Conservation (phyloP, 2,888 invertebrate species). For the Panzeria rudis region DNA sequence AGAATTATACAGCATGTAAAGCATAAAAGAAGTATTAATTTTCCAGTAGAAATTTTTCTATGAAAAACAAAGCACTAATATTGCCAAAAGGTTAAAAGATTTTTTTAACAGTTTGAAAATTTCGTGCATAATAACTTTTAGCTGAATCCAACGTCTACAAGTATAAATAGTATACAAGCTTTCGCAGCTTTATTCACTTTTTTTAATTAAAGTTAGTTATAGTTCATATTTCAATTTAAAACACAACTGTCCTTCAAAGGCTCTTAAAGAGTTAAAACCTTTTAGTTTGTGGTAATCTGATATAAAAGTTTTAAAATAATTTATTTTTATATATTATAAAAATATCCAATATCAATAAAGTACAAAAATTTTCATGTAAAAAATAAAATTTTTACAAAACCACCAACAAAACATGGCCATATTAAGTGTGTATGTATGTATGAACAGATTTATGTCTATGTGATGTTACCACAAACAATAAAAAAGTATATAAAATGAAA, state of each 20-base stretch:
- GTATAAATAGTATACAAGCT: no score
- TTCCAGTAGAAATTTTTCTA: no score
- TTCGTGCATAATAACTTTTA: no score
- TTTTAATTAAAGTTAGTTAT: not conserved
- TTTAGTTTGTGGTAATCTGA: slow-evolving; percentile 5
- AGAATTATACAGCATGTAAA: no score
- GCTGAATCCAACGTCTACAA: no score
- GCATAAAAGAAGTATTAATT: no score
- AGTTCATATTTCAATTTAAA: not conserved
- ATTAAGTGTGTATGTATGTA: slow-evolving; percentile 7
- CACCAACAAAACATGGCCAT: slow-evolving; percentile 36
- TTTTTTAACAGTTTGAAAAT: no score
- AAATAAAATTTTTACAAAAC: slow-evolving; percentile 26
- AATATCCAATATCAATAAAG: slow-evolving; percentile 44
- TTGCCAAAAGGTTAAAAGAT: no score
- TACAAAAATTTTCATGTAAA: slow-evolving; percentile 2
- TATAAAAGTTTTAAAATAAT: slow-evolving; percentile 23
- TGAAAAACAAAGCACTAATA: no score
- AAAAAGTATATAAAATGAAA: slow-evolving; percentile 33
- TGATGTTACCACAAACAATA: slow-evolving; percentile 39
- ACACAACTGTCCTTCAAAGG: not conserved
- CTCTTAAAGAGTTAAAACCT: not conserved
- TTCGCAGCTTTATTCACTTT: no score
- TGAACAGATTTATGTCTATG: not conserved
- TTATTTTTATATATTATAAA: not conserved